A percentile compares a stretch with the other conserved stretches of the same genome.
These are phyloP conservation scores for Forbesichthys agassizii DNA, from an alignment of 2,113 vertebrate genomes.

Conservation along the genomic window DNA sequence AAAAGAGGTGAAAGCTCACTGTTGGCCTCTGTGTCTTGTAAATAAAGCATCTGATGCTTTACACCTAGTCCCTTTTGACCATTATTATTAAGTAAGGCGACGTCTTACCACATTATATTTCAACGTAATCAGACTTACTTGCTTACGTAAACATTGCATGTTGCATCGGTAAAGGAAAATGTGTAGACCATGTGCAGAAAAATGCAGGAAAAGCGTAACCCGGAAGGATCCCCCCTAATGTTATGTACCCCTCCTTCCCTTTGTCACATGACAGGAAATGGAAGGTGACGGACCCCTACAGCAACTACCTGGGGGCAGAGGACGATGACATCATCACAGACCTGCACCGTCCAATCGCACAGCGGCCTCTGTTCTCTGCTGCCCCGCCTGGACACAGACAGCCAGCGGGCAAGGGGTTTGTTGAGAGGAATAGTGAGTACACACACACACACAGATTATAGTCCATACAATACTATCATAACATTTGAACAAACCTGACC, in stretches of 20 bases:
- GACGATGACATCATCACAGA: conserved; percentile 86
- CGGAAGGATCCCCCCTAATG: background rate
- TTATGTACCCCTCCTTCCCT: background rate
- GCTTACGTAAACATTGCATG: no score
- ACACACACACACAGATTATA: background rate
- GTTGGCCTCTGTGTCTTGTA: no score
- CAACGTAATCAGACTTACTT: no score
- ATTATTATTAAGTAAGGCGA: no score
- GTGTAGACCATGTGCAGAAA: no score
- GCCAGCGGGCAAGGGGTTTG: conserved; percentile 86
- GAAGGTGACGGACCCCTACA: conserved; percentile 72
- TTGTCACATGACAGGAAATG: conserved; percentile 74
- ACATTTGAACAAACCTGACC: background rate
- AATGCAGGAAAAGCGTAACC: background rate
- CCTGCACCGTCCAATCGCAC: conserved; percentile 70
- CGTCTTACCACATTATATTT: no score
- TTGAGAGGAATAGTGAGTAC: conserved; percentile 90
- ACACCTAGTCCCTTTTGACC: no score
- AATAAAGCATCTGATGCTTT: no score
- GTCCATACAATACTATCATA: background rate
- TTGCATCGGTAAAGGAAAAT: no score
- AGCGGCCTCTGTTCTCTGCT: conserved; percentile 84
- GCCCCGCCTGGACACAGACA: conserved; percentile 85
- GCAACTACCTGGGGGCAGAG: conserved; percentile 83
- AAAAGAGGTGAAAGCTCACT: conserved; percentile 79